A percentile compares a stretch with the other conserved stretches of the same genome.
These are phyloP conservation scores for Lytechinus variegatus DNA, from an alignment of 35 echinoderm and acorn worm genomes.

Conservation along the genomic window DNA sequence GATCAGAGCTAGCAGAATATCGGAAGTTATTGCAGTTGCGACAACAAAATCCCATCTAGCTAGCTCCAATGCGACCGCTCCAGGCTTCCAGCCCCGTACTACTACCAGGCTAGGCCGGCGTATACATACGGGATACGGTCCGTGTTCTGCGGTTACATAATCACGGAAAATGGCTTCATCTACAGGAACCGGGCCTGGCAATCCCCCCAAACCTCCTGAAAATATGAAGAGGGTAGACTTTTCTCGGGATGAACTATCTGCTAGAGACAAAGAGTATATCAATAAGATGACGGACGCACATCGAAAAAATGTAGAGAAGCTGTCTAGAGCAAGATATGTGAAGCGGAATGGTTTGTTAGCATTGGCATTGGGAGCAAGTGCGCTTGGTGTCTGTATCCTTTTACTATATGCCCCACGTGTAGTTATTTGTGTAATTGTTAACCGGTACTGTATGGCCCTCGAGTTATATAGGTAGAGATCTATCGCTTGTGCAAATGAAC, in stretches of 20 bases:
- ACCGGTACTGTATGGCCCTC: background rate
- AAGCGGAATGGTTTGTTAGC: slow-evolving; percentile 77
- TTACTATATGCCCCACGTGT: slow-evolving; percentile 10
- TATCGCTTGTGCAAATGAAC: no score
- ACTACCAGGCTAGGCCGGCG: no score
- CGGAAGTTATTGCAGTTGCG: no score
- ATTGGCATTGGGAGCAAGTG: slow-evolving; percentile 68
- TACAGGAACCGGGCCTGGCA: background rate
- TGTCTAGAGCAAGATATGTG: slow-evolving; percentile 52
- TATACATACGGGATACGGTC: no score
- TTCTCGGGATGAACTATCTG: slow-evolving; percentile 61
- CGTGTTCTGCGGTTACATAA: background rate
- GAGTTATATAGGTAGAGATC: no score
- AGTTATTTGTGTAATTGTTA: background rate
- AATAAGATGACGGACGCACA: slow-evolving; percentile 71
- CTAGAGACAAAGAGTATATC: slow-evolving; percentile 69
- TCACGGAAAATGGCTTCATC: slow-evolving; percentile 71
- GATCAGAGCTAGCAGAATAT: no score
- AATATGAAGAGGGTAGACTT: slow-evolving; percentile 82
- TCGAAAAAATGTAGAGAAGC: slow-evolving; percentile 53
- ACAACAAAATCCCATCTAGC: no score
- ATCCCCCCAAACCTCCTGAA: slow-evolving; percentile 61
- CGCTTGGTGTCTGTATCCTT: slow-evolving; percentile 97
- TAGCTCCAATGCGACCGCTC: no score
- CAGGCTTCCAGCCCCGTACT: no score